These are phyloP conservation scores for Eublepharis macularius DNA, from an alignment of 2,113 vertebrate species.

Conservation along the genomic window DNA sequence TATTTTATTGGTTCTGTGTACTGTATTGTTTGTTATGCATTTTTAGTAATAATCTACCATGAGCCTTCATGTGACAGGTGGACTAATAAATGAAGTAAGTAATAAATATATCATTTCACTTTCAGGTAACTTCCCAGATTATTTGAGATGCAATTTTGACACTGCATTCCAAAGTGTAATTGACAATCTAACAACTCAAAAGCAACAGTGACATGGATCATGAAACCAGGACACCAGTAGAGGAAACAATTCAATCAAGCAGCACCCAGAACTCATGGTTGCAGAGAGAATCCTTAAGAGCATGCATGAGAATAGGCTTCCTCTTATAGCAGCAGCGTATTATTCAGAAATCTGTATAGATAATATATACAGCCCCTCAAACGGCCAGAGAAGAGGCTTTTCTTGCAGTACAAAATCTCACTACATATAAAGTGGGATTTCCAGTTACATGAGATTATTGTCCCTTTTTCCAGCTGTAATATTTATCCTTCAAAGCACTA, in stretches of 20 bases:
- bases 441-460: not conserved
- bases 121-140: not conserved
- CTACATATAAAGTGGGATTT: not conserved
- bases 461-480: not conserved
- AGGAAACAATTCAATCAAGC: not conserved
- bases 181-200: not conserved
- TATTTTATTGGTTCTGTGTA: too few species aligned
- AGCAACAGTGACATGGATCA: not conserved
- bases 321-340: not conserved
- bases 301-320: not conserved
- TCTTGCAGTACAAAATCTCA: not conserved
- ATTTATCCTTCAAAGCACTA: not conserved
- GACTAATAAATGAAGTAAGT: too few species aligned
- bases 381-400: not conserved
- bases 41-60: too few species aligned
- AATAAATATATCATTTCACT: not conserved
- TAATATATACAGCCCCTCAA: not conserved
- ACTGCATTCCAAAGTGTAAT: not conserved
- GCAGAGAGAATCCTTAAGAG: not conserved
- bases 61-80: too few species aligned
- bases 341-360: not conserved
- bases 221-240: too few species aligned
- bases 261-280: not conserved
- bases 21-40: too few species aligned
- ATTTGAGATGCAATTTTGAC: not conserved